Percentiles rank a stretch among this genome's conserved stretches.
Evolutionary conservation across 2,888 invertebrate genomes (phyloP).

Genomic region (Nymphalis polychloros): DNA sequence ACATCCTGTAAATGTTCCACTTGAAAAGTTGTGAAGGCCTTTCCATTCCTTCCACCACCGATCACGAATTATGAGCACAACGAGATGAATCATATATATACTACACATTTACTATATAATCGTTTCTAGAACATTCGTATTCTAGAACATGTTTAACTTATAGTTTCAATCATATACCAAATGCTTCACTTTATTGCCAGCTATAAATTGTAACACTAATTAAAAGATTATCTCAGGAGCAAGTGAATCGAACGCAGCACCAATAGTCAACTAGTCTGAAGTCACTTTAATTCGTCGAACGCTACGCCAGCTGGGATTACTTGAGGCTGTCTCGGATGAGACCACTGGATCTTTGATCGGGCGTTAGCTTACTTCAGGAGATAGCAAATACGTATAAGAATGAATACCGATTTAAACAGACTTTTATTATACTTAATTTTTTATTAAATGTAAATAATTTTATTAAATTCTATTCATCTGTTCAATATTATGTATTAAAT

Average conservation of each 20-base stretch:
- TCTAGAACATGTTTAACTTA: no score
- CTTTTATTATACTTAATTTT: not conserved
- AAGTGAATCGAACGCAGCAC: conserved; percentile 28
- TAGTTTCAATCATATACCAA: no score
- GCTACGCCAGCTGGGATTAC: conserved; percentile 66
- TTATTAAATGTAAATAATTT: not conserved
- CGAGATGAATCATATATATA: no score
- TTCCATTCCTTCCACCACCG: no score
- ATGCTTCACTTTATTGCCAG: no score
- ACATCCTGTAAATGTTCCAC: no score
- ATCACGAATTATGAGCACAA: no score
- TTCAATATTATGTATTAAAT: not conserved
- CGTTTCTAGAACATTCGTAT: no score
- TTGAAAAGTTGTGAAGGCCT: no score
- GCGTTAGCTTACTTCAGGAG: conserved; percentile 30
- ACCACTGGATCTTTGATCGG: conserved; percentile 43
- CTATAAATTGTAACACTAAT: not conserved
- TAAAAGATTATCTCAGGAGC: conserved; percentile 4
- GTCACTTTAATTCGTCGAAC: conserved; percentile 65
- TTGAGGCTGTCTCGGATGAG: conserved; percentile 61
- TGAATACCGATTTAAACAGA: conserved; percentile 1
- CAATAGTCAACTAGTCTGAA: conserved; percentile 50
- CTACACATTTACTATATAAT: no score
- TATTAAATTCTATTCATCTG: not conserved
- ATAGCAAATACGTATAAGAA: conserved; percentile 12